Evolutionary conservation across 1,140 invertebrate genomes (phyloP), one percentile per base, ranked within the genome.

Genomic region (Aphaenogaster ashmeadi): DNA sequence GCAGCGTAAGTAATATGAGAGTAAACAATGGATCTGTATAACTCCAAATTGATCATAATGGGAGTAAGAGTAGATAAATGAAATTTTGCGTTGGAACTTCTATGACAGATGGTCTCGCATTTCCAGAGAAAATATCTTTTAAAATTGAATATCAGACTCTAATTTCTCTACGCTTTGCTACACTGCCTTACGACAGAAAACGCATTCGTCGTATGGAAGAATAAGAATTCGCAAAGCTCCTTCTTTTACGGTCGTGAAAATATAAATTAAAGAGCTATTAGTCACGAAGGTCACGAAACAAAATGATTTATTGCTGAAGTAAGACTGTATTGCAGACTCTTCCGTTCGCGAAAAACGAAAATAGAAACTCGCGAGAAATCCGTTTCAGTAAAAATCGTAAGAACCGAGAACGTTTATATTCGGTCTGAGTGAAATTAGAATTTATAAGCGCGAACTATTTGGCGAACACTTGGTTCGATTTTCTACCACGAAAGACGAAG

Each of bases 41-140:
- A 75, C 69, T 74, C 54, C 13, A 84, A 84, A 84, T 84, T 84
- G 80, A 84, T 74, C 54, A 84, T 84, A 84, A 84, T 75, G 69
- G 80, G 54, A 84, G 54, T 69, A 54, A 66, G 62, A 67, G 78
- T 74, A 56, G 69, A 84, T 84, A 60, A 75, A 84, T 84, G 67
- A 84, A 84, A 75, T 84, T 84, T 75, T 47, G 69, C 69, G 80
- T 60, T 84, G 56, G 69, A 74, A 84, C 69, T 84, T 84, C n/a
- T 27, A 75, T 84, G 69, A 84, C 69, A 84, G 80, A 84, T 84
- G 69, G 41, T 75, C 27, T 84, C 54, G 11, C 80, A 50, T 84
- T 74, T 84, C 27, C 54, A 7, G 80, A 18, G 69, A 84, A 84
- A 84, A 84, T 84, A 84, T 60, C 69, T 84, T 60, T 75, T 75